Conservation (phyloP, 2,888 invertebrate species). For the Ariolimax columbianus region DNA sequence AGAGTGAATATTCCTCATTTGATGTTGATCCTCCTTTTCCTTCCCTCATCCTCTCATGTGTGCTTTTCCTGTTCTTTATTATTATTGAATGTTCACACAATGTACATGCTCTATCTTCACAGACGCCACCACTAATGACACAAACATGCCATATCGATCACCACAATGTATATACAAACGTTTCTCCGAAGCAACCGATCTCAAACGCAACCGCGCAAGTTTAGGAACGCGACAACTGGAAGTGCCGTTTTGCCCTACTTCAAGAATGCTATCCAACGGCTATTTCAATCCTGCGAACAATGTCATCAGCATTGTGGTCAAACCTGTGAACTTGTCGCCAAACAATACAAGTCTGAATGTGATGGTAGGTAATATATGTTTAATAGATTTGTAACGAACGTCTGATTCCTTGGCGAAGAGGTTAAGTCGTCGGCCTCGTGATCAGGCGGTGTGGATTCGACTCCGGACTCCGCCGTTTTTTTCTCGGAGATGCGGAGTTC, state of each 20-base stretch:
- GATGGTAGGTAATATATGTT: too few relatives aligned
- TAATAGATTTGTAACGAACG: too few relatives aligned
- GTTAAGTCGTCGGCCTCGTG: too few relatives aligned
- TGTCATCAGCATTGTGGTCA: conserved; percentile 32
- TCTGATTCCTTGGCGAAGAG: too few relatives aligned
- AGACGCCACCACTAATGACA: not conserved
- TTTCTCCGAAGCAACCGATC: not conserved
- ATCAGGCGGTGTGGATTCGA: too few relatives aligned
- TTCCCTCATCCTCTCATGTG: too few relatives aligned
- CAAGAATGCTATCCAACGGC: conserved; percentile 9
- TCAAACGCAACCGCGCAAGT: not conserved
- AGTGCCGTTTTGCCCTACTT: not conserved
- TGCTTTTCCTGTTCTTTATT: too few relatives aligned
- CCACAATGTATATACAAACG: not conserved
- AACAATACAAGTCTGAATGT: not conserved
- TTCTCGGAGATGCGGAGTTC: too few relatives aligned
- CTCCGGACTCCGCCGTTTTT: too few relatives aligned
- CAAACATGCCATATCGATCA: not conserved
- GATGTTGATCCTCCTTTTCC: too few relatives aligned
- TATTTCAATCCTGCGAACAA: not conserved
- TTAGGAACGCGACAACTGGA: not conserved
- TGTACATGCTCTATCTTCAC: not conserved
- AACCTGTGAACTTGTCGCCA: conserved; percentile 20
- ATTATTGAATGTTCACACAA: too few relatives aligned
- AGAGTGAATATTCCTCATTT: too few relatives aligned